Base-by-base conservation (phyloP, 2,888 invertebrate genomes). In the Drymonia ruficornis region DNA sequence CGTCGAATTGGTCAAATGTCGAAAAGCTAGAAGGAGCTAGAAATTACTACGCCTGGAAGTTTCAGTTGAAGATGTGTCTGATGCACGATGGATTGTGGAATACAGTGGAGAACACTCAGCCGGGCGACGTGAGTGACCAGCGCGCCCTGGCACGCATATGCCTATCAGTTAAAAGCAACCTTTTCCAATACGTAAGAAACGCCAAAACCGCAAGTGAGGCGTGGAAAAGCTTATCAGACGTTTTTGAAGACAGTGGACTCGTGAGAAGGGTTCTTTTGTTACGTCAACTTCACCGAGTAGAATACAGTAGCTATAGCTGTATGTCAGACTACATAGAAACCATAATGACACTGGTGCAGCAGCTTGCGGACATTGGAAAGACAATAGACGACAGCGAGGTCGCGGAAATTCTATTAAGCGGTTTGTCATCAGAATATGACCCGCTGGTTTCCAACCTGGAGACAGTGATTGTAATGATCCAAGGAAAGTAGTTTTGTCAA, bases 281-380 rank as follows among this genome's bases (percentile, higher is more conserved):
- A 6, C 9, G 43, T 11, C 43, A 43, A 13, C 42, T 52, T 0
- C 52, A 52, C 15, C 12, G 49, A 4, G 42, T 16, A 0, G 40
- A 52, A 1, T 49, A 45, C 8, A 13, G 13, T 1, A 13, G 42
- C 4, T 52, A 23, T 23, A 11, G 28, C 1, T 28, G 29, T 6
- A 55, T 55, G 52, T 36, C 31, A 5, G 55, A 36, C 1, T 55
- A 55, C 31, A 55, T 43, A 40, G n/a, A n/a, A n/a, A n/a, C n/a
- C n/a, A 40, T 43, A 8, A 47, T 55, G 47, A 55, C 31, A 1
- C 3, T 47, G 4, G 51, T 55, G 13, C 47, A 19, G 18, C 50
- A 50, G 23, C n/a, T 54, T 3, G 29, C 40, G 1, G 50, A 54
- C 15, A 50, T 54, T 9, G 54, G 50, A 9, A 50, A 42, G 2